Conservation (phyloP, 1,140 invertebrate species). For the Caerostris darwini region DNA sequence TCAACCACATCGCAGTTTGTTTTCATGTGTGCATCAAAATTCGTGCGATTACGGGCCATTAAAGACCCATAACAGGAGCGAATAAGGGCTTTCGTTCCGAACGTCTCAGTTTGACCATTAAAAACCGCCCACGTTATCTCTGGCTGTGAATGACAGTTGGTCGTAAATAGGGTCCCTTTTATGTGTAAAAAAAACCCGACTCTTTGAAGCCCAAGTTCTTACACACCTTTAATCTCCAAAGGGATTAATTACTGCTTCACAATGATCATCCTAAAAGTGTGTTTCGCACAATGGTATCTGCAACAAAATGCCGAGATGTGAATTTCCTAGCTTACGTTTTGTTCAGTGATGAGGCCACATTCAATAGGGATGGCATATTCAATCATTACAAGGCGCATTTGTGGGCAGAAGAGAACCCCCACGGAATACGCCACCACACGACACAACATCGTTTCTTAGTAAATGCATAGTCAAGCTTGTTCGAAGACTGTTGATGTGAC, state of each 20-base stretch:
- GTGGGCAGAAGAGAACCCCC: background rate
- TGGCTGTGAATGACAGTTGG: no score
- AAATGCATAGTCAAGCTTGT: slow-evolving; percentile 7
- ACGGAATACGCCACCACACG: no score
- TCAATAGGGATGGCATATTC: background rate
- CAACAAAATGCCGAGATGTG: background rate
- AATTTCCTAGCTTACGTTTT: background rate
- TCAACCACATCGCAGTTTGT: no score
- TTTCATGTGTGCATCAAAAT: background rate
- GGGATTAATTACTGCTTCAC: background rate
- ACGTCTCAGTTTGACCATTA: no score
- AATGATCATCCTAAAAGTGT: no score
- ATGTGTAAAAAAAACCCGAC: no score
- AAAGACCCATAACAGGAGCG: background rate
- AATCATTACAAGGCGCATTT: background rate
- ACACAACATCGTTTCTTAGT: background rate
- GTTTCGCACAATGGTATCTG: background rate
- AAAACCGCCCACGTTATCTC: no score
- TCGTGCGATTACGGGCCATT: background rate
- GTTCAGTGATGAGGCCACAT: background rate
- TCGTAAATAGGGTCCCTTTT: no score
- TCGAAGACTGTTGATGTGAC: no score
- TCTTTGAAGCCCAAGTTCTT: background rate
- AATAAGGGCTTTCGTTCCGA: no score
- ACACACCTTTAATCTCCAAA: background rate